Conservation (phyloP, 2,888 invertebrate species). For the Tachina lurida region DNA sequence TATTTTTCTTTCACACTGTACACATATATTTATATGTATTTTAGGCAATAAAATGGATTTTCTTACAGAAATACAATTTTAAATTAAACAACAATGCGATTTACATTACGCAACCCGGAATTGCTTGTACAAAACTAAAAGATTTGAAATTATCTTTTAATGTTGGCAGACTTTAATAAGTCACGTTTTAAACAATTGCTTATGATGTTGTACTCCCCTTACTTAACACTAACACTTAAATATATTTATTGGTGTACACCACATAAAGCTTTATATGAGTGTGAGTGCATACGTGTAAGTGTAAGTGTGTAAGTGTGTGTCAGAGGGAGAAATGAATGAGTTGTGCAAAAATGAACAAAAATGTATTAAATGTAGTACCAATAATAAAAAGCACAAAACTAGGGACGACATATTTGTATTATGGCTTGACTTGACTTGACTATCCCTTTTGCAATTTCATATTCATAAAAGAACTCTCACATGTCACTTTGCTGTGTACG, state of each 20-base stretch:
- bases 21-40: too few relatives aligned
- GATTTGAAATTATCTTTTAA: constrained; percentile 47
- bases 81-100: not conserved
- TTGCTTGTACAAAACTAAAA: not conserved
- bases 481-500: constrained; percentile 3
- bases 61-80: not conserved
- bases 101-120: too few relatives aligned
- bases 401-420: constrained; percentile 41
- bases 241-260: not conserved
- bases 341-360: constrained; percentile 6
- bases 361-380: not conserved
- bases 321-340: constrained; percentile 2
- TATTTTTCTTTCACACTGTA: too few relatives aligned
- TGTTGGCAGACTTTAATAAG: constrained; percentile 45
- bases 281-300: not conserved
- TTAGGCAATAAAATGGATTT: not conserved
- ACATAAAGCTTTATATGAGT: not conserved
- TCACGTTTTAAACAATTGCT: constrained; percentile 64
- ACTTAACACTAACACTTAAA: not conserved
- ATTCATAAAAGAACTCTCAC: constrained; percentile 39
- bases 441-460: constrained; percentile 48
- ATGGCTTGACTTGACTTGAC: constrained; percentile 30
- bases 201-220: constrained; percentile 19
- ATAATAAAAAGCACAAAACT: constrained; percentile 22
- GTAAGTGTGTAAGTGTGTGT: not conserved